Percentiles rank a stretch among this genome's conserved stretches.
Conservation (phyloP, 1,140 invertebrate genomes). For the Drosophila kohkoa region DNA sequence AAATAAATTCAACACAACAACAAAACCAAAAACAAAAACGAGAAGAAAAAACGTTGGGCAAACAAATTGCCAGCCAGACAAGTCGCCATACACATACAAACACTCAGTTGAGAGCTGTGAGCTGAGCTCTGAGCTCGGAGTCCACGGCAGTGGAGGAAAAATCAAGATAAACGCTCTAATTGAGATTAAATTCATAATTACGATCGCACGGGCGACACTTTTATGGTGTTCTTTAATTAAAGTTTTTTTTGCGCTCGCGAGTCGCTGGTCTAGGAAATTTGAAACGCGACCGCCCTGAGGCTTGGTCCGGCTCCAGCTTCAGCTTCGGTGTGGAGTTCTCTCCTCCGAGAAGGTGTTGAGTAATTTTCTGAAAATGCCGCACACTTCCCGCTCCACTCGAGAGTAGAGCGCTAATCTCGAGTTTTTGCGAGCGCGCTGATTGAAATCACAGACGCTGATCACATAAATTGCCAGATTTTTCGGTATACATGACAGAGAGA, state of each 20-base stretch:
- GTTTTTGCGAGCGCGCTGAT: conserved; percentile 57
- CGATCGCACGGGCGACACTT: conserved; percentile 81
- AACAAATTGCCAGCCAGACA: conserved; percentile 66
- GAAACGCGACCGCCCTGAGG: conserved; percentile 65
- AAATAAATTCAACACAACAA: conserved; percentile 73
- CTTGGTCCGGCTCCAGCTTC: conserved; percentile 4
- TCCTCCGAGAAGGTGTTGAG: conserved; percentile 67
- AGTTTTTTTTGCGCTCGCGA: conserved; percentile 37
- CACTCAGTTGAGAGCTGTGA: too few relatives aligned
- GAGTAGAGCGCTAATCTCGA: conserved; percentile 4
- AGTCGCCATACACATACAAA: conserved; percentile 32
- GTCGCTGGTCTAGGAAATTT: conserved; percentile 61
- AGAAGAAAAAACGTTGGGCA: conserved; percentile 50
- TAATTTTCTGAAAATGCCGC: conserved; percentile 62
- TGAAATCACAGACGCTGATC: conserved; percentile 78
- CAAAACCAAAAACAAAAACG: neutral
- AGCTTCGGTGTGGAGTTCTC: conserved; percentile 20
- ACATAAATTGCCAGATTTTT: conserved; percentile 83
- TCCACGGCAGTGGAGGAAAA: conserved; percentile 45
- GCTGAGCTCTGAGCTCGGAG: conserved; percentile 6
- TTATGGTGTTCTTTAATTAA: conserved; percentile 84
- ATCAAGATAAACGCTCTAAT: conserved; percentile 83
- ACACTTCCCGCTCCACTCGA: neutral
- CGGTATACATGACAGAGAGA: conserved; percentile 70
- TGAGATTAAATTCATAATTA: conserved; percentile 84